Percentiles rank a stretch among this genome's conserved stretches.
These are phyloP conservation scores for Aporophyla nigra DNA, from an alignment of 2,888 invertebrate species.

Conservation along the genomic window DNA sequence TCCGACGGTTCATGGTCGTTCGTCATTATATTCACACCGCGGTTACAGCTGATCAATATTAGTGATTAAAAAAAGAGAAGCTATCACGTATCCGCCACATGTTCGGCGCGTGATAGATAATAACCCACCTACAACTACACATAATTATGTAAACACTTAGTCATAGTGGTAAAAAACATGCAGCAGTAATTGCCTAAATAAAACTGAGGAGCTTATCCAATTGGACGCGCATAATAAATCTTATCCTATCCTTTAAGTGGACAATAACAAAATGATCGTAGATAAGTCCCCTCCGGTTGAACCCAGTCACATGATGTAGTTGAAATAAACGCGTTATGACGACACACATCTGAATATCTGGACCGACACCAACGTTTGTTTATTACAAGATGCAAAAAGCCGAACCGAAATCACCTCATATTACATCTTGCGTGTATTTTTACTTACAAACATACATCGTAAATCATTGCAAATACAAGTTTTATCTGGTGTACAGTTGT, in stretches of 20 bases:
- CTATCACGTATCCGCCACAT: conserved; percentile 60
- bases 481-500: conserved; percentile 50
- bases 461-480: conserved; percentile 46
- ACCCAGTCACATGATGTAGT: conserved; percentile 69
- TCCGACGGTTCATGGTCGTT: conserved; percentile 58
- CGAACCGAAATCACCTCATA: conserved; percentile 39
- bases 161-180: conserved; percentile 40
- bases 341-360: conserved; percentile 57
- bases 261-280: conserved; percentile 69
- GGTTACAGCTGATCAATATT: conserved; percentile 62
- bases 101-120: conserved; percentile 64
- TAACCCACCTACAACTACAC: conserved; percentile 47
- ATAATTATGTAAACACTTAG: conserved; percentile 53
- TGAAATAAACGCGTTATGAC: conserved; percentile 62
- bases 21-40: conserved; percentile 43
- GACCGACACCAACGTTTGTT: conserved; percentile 63
- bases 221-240: conserved; percentile 51
- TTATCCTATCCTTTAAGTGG: conserved; percentile 58
- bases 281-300: conserved; percentile 60
- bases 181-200: conserved; percentile 31
- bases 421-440: conserved; percentile 40
- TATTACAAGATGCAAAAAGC: conserved; percentile 61
- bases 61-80: conserved; percentile 40
- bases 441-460: conserved; percentile 28
- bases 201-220: conserved; percentile 47